phyloP scores from a whole-genome alignment of 2,888 invertebrate species.

The Cetonia aurata region DNA sequence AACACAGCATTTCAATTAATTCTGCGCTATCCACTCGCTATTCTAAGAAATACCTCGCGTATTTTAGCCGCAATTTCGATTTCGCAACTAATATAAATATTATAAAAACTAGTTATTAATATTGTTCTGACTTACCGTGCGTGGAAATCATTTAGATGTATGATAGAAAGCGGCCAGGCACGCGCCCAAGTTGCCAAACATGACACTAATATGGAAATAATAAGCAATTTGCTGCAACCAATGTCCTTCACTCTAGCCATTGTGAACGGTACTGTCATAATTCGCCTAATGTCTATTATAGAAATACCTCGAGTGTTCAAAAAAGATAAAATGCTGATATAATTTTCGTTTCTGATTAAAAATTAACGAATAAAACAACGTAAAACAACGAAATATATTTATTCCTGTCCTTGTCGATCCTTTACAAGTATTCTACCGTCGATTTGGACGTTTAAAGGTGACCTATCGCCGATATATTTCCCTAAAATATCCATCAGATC shows the following conservation, averaged over 20 bases:
- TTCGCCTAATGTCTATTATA: no score
- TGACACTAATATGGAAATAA: background rate
- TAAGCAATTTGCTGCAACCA: background rate
- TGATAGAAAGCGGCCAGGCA: conserved; percentile 67
- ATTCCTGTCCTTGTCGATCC: background rate
- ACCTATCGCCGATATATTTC: conserved; percentile 68
- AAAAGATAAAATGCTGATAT: no score
- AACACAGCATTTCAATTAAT: no score
- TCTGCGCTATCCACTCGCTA: no score
- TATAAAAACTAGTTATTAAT: background rate
- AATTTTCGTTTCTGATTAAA: background rate
- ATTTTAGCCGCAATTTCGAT: background rate
- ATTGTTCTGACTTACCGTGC: conserved; percentile 66
- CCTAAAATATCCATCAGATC: conserved; percentile 71
- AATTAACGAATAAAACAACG: background rate
- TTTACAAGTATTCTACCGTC: conserved; percentile 69
- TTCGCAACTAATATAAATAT: background rate
- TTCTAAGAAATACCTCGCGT: background rate
- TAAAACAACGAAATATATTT: background rate
- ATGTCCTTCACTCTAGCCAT: background rate
- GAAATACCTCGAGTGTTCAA: no score
- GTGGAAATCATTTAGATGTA: conserved; percentile 73
- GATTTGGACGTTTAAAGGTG: conserved; percentile 68
- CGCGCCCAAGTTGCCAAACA: background rate
- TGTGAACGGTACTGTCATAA: background rate